Evolutionary conservation across 2,113 vertebrate genomes (phyloP).

Genomic region (Pontoporia blainvillei): DNA sequence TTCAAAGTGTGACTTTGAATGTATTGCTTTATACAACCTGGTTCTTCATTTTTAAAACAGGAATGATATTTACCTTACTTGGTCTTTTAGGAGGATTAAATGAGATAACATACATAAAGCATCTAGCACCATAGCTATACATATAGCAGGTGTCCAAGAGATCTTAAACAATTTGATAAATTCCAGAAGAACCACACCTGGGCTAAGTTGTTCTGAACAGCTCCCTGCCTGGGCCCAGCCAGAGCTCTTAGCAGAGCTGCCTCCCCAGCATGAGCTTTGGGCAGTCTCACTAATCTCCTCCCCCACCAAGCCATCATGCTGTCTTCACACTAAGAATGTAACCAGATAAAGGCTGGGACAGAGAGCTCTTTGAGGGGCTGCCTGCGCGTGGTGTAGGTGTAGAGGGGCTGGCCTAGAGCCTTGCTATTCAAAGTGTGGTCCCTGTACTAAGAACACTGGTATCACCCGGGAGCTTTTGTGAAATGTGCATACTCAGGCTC

Average conservation of each 20-base stretch:
- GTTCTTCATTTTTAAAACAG: constrained; percentile 11
- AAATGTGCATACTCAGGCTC: background rate
- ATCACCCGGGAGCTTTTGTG: background rate
- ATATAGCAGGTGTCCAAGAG: background rate
- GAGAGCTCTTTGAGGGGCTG: background rate
- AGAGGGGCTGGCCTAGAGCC: background rate
- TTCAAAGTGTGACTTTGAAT: constrained; percentile 26
- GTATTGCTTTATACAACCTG: background rate
- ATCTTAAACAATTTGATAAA: background rate
- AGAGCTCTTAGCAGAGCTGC: background rate
- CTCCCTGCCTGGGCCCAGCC: background rate
- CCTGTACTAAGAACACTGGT: background rate
- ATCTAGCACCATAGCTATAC: background rate
- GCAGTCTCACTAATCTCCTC: background rate
- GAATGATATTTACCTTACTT: constrained; percentile 4
- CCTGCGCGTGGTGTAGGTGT: background rate
- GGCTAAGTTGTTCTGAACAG: background rate
- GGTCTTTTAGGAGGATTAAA: background rate
- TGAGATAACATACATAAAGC: constrained; percentile 2
- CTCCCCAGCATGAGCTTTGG: background rate
- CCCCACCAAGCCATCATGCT: background rate
- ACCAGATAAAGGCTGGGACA: background rate
- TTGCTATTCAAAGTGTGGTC: background rate
- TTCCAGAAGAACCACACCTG: background rate
- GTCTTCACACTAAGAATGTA: background rate